A percentile compares a stretch with the other conserved stretches of the same genome.
phyloP scores from a whole-genome alignment of 2,113 vertebrate species.

The Zosterops borbonicus region DNA sequence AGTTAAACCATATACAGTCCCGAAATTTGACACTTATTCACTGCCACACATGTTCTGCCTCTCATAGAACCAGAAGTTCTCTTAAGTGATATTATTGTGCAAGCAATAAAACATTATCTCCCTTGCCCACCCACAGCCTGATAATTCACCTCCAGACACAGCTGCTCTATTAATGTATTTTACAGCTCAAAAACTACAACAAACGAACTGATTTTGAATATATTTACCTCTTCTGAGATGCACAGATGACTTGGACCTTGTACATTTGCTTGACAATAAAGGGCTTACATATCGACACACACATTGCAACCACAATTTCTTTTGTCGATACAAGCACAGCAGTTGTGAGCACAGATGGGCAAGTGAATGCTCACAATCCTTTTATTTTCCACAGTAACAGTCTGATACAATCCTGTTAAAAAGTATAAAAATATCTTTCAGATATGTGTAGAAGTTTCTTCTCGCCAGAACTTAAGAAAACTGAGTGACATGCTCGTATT shows the following conservation, averaged over 20 bases:
- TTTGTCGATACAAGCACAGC: background rate
- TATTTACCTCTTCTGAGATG: background rate
- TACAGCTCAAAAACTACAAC: background rate
- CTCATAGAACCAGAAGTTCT: background rate
- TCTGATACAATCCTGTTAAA: background rate
- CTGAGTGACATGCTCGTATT: accelerated
- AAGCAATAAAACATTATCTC: background rate
- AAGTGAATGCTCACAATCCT: background rate
- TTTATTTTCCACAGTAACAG: background rate
- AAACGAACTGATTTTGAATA: background rate
- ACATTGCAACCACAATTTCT: background rate
- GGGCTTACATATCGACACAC: background rate
- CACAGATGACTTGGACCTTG: background rate
- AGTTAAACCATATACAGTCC: background rate
- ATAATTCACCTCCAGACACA: background rate
- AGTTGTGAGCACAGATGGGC: background rate
- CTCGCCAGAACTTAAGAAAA: background rate
- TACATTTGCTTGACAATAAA: background rate
- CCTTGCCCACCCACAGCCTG: background rate
- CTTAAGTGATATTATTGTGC: background rate
- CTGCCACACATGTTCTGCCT: background rate
- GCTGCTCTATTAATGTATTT: background rate
- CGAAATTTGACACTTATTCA: background rate
- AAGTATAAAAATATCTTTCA: background rate
- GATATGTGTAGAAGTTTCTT: background rate